Evolutionary conservation across 2,113 vertebrate genomes (phyloP).

Genomic region (Paramormyrops kingsleyae): DNA sequence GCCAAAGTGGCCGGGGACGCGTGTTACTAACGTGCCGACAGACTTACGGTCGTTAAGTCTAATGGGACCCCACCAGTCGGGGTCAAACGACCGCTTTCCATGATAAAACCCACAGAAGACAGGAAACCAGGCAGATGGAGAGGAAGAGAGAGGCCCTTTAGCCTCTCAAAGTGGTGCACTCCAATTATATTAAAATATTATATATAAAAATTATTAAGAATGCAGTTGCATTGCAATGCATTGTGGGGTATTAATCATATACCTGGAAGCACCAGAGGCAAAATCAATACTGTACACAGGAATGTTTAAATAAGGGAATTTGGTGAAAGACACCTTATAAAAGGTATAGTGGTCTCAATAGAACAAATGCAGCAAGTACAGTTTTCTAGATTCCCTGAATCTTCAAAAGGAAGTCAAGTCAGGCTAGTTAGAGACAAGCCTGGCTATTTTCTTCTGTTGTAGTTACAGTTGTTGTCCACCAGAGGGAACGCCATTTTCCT

Average conservation of each 20-base stretch:
- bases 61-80: not conserved
- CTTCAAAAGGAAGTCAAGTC: not conserved
- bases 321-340: not conserved
- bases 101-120: not conserved
- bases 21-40: not conserved
- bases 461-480: conserved; percentile 45
- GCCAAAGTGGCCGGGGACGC: not conserved
- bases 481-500: conserved; percentile 44
- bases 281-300: not conserved
- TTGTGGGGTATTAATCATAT: not conserved
- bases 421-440: not conserved
- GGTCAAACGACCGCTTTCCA: not conserved
- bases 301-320: not conserved
- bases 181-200: too few relatives aligned
- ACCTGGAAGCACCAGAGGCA: not conserved
- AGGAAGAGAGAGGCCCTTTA: conserved; percentile 20
- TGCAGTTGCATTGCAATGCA: not conserved
- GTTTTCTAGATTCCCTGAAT: not conserved
- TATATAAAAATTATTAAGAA: conserved; percentile 3
- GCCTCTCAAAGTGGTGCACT: not conserved
- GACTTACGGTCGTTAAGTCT: not conserved
- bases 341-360: not conserved
- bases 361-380: not conserved
- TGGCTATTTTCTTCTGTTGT: conserved; percentile 34
- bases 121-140: not conserved